These are phyloP conservation scores for Prionace glauca DNA, from an alignment of 2,797 vertebrate species.

Conservation along the genomic window DNA sequence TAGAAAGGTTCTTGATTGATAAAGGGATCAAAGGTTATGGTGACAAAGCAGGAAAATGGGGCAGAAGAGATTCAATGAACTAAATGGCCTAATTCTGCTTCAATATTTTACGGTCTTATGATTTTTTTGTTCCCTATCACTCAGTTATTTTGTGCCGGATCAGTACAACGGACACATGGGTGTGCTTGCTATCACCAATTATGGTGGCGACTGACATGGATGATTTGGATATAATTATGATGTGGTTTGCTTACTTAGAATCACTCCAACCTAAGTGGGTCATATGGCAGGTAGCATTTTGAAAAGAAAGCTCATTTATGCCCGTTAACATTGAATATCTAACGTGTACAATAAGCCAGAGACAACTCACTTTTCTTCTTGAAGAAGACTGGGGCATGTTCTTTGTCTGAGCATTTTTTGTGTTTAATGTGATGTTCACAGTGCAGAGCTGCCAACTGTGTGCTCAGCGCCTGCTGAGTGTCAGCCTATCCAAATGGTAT, in stretches of 20 bases:
- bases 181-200: not conserved
- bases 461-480: not conserved
- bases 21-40: too few relatives aligned
- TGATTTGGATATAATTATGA: not conserved
- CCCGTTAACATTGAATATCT: not conserved
- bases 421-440: not conserved
- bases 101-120: too few relatives aligned
- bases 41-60: too few relatives aligned
- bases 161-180: not conserved
- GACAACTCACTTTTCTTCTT: not conserved
- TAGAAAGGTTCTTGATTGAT: too few relatives aligned
- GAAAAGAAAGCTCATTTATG: not conserved
- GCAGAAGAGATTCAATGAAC: too few relatives aligned
- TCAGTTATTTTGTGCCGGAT: not conserved
- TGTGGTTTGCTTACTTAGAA: not conserved
- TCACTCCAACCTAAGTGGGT: not conserved
- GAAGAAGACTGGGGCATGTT: not conserved
- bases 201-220: too few relatives aligned
- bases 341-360: not conserved
- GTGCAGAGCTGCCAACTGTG: not conserved
- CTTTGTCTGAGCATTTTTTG: not conserved
- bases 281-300: not conserved
- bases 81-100: too few relatives aligned
- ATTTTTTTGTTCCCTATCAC: not conserved
- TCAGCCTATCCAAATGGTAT: not conserved